Evolutionary conservation across 2,797 vertebrate species (phyloP), one percentile per base, ranked within the genome.

Genomic region (Gadopsis bispinosus): DNA sequence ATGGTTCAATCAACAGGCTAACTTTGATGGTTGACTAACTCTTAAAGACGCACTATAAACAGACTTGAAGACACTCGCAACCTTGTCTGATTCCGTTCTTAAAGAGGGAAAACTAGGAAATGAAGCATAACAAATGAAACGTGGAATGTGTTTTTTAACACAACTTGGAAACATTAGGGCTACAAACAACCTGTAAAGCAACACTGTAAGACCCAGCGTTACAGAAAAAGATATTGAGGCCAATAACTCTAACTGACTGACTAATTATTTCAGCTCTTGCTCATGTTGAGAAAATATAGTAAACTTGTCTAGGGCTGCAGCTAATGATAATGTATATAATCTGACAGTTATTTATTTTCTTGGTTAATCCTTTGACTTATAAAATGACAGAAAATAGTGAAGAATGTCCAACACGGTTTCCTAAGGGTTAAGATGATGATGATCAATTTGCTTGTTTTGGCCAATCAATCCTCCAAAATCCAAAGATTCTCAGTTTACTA

Each of bases 21-120:
- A 60, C 54, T 50, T 51, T 75, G 73, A 68, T 60, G 64, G 64
- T 67, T 60, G 73, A 43, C 35, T 75, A 9, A 58, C 70, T 63
- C 50, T 54, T 0, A 58, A 37, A 41, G 22, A 41, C 9, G 4
- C 47, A 4, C 10, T 17, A 2, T 56, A 9, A 60, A 70, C 22
- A 5, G 69, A 31, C 41, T 31, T 31, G 22, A 61, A 62, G 37
- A 54, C 12, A 54, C 17, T 50, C 0, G 17, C n/a, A 39, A 39
- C 16, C 41, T 43, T 45, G 14, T 45, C 6, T 45, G 43, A 17
- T 16, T 45, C 2, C 17, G 7, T 2, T 48, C 19, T 48, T 48
- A 48, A 48, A 48, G 47, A 20, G 19, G 47, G 7, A 20, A 47
- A 45, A 17, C 43, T 16, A 17, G 43, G 7, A 17, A 17, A 45